These are phyloP conservation scores for Phaenicophaeus curvirostris DNA, from an alignment of 2,797 vertebrate species.

Conservation along the genomic window DNA sequence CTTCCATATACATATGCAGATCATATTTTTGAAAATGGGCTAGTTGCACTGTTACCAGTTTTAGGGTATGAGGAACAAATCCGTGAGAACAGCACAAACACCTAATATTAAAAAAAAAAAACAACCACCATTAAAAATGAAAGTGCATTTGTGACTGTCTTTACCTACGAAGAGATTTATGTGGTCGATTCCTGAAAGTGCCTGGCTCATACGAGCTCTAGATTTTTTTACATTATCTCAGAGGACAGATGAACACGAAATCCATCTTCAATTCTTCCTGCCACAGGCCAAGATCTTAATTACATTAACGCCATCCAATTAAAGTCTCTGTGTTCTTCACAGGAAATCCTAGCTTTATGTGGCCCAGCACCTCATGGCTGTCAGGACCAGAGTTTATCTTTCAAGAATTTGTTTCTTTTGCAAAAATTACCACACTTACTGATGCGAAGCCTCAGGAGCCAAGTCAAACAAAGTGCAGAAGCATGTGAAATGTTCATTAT, in stretches of 20 bases:
- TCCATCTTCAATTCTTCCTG: background rate
- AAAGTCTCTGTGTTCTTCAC: background rate
- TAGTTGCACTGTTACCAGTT: background rate
- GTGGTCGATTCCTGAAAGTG: background rate
- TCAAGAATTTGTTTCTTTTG: background rate
- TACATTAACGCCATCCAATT: background rate
- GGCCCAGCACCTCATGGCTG: background rate
- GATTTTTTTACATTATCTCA: background rate
- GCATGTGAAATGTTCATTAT: background rate
- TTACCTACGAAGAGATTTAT: background rate
- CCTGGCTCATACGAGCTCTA: background rate
- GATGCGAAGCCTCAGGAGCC: background rate
- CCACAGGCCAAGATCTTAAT: background rate
- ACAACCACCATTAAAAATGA: accelerated
- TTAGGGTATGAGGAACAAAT: background rate
- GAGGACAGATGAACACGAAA: background rate
- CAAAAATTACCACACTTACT: background rate
- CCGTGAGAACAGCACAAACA: background rate
- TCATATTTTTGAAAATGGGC: background rate
- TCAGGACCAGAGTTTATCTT: background rate
- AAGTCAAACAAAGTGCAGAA: background rate
- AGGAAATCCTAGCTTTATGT: background rate
- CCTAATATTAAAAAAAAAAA: background rate
- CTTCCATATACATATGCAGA: background rate
- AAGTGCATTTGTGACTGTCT: background rate